phyloP scores from a whole-genome alignment of 2,113 vertebrate genomes.

The Microcebus lehilahytsara region DNA sequence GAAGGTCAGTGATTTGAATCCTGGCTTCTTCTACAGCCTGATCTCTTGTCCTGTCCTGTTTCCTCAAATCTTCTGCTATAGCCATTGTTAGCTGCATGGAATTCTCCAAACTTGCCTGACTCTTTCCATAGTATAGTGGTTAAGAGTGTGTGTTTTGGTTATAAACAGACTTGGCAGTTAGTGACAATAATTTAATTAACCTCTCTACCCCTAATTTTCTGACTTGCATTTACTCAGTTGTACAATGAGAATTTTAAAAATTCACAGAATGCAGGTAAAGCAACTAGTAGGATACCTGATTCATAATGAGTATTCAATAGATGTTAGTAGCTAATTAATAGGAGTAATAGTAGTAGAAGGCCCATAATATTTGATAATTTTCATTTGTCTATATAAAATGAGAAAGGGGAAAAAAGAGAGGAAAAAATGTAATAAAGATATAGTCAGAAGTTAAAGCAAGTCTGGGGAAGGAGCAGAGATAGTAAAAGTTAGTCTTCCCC shows the following conservation, averaged over 20 bases:
- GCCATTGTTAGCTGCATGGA: neutral
- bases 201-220: conserved; percentile 22
- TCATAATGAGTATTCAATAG: neutral
- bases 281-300: neutral
- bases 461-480: neutral
- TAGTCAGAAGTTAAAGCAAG: neutral
- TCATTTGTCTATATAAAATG: neutral
- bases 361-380: neutral
- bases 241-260: neutral
- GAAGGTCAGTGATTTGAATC: neutral
- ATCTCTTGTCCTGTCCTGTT: neutral
- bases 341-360: neutral
- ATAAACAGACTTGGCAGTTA: conserved; percentile 6
- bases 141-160: conserved; percentile 11
- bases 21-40: neutral
- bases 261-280: conserved; percentile 16
- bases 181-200: neutral
- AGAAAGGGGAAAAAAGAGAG: neutral
- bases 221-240: conserved; percentile 2
- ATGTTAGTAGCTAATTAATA: neutral
- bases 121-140: neutral
- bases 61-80: neutral
- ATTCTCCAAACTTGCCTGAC: neutral
- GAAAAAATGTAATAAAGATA: neutral
- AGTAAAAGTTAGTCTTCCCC: neutral